Evolutionary conservation across 2,888 invertebrate genomes (phyloP).

Genomic region (Parnassius smintheus): DNA sequence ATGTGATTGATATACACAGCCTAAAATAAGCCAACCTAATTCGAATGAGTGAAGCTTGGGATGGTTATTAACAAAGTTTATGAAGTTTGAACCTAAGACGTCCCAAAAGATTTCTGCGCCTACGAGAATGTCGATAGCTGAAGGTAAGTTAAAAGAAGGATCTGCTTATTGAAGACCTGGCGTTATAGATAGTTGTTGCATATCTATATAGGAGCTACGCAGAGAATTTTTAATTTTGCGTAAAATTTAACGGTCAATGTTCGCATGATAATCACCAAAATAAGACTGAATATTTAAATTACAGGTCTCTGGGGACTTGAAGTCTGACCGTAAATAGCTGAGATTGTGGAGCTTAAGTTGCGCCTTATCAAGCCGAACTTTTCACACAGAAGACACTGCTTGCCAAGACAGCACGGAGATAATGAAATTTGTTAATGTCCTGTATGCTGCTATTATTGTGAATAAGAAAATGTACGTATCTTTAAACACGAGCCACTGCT

Average conservation of each 20-base stretch:
- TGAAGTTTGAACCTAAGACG: too few species aligned
- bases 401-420: too few species aligned
- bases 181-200: too few species aligned
- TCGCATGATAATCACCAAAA: background rate
- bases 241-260: conserved; percentile 1
- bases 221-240: background rate
- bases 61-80: background rate
- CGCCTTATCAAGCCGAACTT: conserved; percentile 30
- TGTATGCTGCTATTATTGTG: too few species aligned
- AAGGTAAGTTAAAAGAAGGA: too few species aligned
- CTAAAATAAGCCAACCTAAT: background rate
- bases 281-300: background rate
- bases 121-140: too few species aligned
- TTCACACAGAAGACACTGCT: conserved; percentile 20
- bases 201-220: background rate
- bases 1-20: background rate
- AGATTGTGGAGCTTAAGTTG: conserved; percentile 29
- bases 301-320: conserved; percentile 26
- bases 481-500: too few species aligned
- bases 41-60: too few species aligned
- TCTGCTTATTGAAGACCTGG: too few species aligned
- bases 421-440: too few species aligned
- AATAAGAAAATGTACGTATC: too few species aligned
- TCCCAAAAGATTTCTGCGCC: too few species aligned
- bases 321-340: conserved; percentile 34